These are phyloP conservation scores for Lepilemur septentrionalis DNA, from an alignment of 2,797 vertebrate genomes.

Conservation along the genomic window DNA sequence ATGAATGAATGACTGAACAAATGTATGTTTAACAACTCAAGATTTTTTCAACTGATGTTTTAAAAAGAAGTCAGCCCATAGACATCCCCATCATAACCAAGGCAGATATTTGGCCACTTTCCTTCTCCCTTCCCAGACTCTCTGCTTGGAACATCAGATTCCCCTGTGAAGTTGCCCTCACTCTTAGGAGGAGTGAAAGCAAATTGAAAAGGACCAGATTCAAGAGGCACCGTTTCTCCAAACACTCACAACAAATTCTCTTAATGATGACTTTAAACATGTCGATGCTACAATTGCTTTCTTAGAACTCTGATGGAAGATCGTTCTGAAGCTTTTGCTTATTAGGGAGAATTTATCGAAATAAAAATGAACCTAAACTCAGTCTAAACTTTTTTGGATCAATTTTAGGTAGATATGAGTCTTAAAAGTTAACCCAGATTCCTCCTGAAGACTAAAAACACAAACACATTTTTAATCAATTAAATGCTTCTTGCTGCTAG, in stretches of 20 bases:
- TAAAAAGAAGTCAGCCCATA: background rate
- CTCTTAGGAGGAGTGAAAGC: background rate
- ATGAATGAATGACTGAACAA: background rate
- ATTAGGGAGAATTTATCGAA: background rate
- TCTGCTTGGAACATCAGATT: background rate
- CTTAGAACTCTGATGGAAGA: background rate
- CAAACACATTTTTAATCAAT: background rate
- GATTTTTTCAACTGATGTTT: background rate
- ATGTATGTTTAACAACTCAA: background rate
- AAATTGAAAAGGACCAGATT: background rate
- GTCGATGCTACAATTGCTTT: background rate
- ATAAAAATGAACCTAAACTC: background rate
- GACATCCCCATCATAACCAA: background rate
- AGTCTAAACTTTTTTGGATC: background rate
- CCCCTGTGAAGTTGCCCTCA: background rate
- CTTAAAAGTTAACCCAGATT: background rate
- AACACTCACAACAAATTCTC: background rate
- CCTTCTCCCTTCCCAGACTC: background rate
- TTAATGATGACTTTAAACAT: background rate
- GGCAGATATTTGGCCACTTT: background rate
- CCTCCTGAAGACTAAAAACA: background rate
- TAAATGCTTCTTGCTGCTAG: background rate
- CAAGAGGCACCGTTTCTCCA: background rate
- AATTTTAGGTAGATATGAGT: background rate
- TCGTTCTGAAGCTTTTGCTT: background rate